These are phyloP conservation scores for Nycticebus coucang DNA, from an alignment of 2,113 vertebrate species.

Conservation along the genomic window DNA sequence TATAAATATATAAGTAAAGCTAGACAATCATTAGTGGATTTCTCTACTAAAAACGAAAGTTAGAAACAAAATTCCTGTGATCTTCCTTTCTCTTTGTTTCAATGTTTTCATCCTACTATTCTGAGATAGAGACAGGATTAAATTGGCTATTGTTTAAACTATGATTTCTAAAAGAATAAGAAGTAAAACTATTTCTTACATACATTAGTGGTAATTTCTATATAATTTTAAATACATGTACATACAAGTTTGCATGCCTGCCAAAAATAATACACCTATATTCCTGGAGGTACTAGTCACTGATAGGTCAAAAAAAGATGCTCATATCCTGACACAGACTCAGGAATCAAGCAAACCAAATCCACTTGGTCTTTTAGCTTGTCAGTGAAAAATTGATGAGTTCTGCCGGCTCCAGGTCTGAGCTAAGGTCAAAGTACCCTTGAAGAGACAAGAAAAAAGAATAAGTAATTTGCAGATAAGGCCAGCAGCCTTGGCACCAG, in stretches of 20 bases:
- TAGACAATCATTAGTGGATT: background rate
- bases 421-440: conserved; percentile 74
- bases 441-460: conserved; percentile 68
- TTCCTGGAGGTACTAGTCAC: background rate
- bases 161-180: background rate
- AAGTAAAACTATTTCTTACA: background rate
- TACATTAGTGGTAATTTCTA: background rate
- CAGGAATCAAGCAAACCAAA: conserved; percentile 5
- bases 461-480: conserved; percentile 70
- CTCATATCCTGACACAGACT: background rate
- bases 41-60: background rate
- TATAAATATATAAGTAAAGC: background rate
- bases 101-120: background rate
- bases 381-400: conserved; percentile 49
- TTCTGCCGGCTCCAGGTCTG: conserved; percentile 4
- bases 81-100: background rate
- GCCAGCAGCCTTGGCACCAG: conserved; percentile 55
- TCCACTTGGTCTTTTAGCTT: background rate
- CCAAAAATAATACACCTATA: background rate
- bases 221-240: background rate
- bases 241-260: fast-evolving
- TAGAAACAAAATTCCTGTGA: background rate
- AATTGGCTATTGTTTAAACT: background rate
- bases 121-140: background rate
- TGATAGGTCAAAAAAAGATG: background rate